A percentile compares a stretch with the other conserved stretches of the same genome.
Evolutionary conservation across 2,888 invertebrate species (phyloP).

Genomic region (Atethmia centrago): DNA sequence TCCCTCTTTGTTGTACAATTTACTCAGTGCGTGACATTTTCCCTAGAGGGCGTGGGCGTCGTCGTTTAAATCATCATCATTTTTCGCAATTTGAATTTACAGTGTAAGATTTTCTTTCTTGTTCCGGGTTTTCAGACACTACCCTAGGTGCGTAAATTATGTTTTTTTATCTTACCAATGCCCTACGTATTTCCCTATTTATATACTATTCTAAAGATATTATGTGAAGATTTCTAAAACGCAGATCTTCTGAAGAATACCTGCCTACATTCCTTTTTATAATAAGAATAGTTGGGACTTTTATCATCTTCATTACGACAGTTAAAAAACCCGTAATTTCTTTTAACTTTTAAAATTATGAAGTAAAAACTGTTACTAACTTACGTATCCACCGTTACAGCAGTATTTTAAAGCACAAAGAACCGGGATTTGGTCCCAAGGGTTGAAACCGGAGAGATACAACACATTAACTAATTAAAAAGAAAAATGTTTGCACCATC

Average conservation of each 20-base stretch:
- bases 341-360: constrained; percentile 20
- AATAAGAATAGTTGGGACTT: background rate
- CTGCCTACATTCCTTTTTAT: background rate
- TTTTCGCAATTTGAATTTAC: constrained; percentile 10
- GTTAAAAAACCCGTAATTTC: background rate
- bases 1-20: background rate
- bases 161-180: constrained; percentile 8
- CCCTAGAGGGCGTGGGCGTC: constrained; percentile 26
- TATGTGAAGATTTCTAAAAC: background rate
- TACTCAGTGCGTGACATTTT: constrained; percentile 11
- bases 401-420: constrained; percentile 17
- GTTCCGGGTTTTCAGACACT: background rate
- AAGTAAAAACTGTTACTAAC: background rate
- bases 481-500: constrained; percentile 22
- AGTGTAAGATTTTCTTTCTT: constrained; percentile 14
- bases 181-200: too few relatives aligned
- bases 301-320: constrained; percentile 6
- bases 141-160: too few relatives aligned
- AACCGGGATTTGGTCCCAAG: constrained; percentile 5
- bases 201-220: background rate
- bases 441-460: constrained; percentile 21
- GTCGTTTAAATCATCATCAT: constrained; percentile 33
- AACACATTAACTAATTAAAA: constrained; percentile 54
- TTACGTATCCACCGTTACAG: constrained; percentile 4
- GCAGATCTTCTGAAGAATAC: background rate